These are phyloP conservation scores for Nycteola revayana DNA, from an alignment of 2,888 invertebrate genomes.

Conservation along the genomic window DNA sequence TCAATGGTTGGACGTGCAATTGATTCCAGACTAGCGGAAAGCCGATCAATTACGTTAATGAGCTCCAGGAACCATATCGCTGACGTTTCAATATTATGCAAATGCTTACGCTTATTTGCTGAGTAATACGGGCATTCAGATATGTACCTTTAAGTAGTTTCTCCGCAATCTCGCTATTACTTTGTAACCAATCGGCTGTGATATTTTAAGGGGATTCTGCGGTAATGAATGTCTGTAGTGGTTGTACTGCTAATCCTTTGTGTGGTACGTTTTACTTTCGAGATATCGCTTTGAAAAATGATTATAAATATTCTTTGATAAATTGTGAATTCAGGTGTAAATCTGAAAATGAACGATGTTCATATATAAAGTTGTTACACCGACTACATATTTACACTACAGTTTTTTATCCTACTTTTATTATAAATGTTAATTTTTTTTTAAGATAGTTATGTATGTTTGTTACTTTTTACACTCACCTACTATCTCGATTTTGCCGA, in stretches of 20 bases:
- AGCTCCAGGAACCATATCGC: conserved; percentile 71
- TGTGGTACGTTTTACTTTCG: conserved; percentile 9
- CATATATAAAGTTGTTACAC: no score
- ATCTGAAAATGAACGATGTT: no score
- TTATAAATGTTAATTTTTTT: no score
- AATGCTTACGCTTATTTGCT: conserved; percentile 65
- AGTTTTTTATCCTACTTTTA: no score
- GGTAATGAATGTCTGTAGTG: conserved; percentile 26
- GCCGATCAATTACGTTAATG: conserved; percentile 80
- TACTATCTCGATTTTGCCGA: no score
- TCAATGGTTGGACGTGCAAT: conserved; percentile 73
- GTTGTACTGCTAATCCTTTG: conserved; percentile 20
- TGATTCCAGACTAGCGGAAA: conserved; percentile 70
- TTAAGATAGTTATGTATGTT: no score
- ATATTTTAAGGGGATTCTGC: conserved; percentile 34
- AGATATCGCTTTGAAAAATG: background rate
- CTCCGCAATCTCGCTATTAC: conserved; percentile 39
- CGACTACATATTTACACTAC: no score
- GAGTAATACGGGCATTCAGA: conserved; percentile 38
- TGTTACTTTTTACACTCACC: no score
- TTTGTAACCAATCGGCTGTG: conserved; percentile 34
- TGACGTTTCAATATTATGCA: conserved; percentile 74
- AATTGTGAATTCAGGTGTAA: no score
- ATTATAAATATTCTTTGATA: no score
- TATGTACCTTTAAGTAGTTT: conserved; percentile 35